phyloP scores from a whole-genome alignment of 2,797 vertebrate species.

The Pelodytes ibericus region DNA sequence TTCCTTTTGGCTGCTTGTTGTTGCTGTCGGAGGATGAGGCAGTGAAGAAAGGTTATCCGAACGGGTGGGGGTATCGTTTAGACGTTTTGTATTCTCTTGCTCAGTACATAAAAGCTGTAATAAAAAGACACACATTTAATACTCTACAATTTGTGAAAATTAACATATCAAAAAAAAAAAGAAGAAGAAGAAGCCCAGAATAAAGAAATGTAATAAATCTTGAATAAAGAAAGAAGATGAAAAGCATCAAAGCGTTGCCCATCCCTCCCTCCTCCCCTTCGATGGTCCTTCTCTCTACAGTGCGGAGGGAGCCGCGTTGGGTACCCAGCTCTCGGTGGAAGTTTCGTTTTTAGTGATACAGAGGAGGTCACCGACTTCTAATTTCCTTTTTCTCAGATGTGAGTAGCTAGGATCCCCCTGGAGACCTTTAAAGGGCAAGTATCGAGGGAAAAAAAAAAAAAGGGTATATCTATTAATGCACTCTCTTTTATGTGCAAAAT shows the following conservation, averaged over 20 bases:
- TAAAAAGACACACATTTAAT: conserved; percentile 49
- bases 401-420: not conserved
- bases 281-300: conserved; percentile 5
- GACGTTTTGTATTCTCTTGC: conserved; percentile 43
- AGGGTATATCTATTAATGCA: not conserved
- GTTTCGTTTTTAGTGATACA: not conserved
- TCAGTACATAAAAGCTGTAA: conserved; percentile 45
- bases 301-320: not conserved
- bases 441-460: not conserved
- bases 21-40: conserved; percentile 14
- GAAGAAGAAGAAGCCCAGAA: too few species aligned
- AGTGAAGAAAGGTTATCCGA: conserved; percentile 23
- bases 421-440: conserved; percentile 1
- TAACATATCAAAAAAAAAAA: conserved; percentile 56
- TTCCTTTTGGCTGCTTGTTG: not conserved
- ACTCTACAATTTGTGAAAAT: conserved; percentile 52
- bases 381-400: not conserved
- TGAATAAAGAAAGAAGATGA: conserved; percentile 45
- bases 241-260: conserved; percentile 45
- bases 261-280: not conserved
- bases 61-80: conserved; percentile 37
- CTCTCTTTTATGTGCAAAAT: not conserved
- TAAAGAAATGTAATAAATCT: conserved; percentile 53
- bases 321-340: not conserved
- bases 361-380: not conserved